These are phyloP conservation scores for Latrodectus geometricus DNA, from an alignment of 1,140 invertebrate genomes.

Conservation along the genomic window DNA sequence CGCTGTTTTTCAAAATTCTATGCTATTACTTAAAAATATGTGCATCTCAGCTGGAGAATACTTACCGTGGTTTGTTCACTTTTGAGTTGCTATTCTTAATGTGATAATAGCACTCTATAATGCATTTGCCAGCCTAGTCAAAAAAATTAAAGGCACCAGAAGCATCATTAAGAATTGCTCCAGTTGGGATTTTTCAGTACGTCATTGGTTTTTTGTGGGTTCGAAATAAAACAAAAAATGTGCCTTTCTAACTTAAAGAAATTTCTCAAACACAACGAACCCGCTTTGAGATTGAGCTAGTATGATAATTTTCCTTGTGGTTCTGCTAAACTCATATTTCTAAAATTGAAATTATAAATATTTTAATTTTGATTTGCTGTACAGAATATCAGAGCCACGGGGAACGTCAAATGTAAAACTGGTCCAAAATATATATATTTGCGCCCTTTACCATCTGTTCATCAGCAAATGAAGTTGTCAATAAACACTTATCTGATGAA, in stretches of 20 bases:
- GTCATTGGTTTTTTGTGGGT: slow-evolving; percentile 22
- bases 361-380: neutral
- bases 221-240: slow-evolving; percentile 12
- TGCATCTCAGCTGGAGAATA: neutral
- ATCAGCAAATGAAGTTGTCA: neutral
- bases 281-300: slow-evolving; percentile 11
- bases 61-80: neutral
- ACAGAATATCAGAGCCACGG: neutral
- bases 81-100: neutral
- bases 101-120: neutral
- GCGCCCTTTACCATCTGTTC: slow-evolving; percentile 5
- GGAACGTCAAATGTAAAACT: slow-evolving; percentile 12
- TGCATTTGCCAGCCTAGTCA: slow-evolving; percentile 26
- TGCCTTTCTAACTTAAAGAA: neutral
- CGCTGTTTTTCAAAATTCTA: slow-evolving; percentile 40
- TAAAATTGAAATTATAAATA: neutral
- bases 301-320: neutral
- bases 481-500: neutral
- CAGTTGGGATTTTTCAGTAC: neutral
- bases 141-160: neutral
- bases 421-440: neutral
- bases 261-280: slow-evolving; percentile 31
- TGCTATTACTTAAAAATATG: slow-evolving; percentile 4
- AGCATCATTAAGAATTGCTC: neutral
- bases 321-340: neutral